Evolutionary conservation across 2,113 vertebrate species (phyloP).

Genomic region (Perognathus longimembris): DNA sequence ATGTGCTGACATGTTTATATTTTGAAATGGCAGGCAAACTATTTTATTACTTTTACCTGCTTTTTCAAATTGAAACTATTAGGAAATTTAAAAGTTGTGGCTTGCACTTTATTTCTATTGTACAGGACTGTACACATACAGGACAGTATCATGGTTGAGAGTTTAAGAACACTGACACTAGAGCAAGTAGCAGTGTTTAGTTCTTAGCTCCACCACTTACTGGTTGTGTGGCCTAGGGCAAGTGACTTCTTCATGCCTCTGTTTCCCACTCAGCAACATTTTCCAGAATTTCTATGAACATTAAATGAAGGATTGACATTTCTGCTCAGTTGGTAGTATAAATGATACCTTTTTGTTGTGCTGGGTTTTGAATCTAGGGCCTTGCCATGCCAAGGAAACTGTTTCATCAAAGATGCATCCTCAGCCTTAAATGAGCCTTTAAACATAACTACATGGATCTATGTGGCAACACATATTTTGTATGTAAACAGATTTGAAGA

Average conservation of each 20-base stretch:
- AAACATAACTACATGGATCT: background rate
- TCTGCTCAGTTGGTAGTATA: background rate
- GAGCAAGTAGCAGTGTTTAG: background rate
- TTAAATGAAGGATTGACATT: background rate
- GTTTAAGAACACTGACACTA: background rate
- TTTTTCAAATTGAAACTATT: background rate
- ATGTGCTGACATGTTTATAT: background rate
- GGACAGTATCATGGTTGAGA: background rate
- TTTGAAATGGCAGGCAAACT: background rate
- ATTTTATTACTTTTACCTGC: background rate
- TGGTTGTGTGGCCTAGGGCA: slow-evolving; percentile 2
- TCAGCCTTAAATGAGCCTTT: background rate
- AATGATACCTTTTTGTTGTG: background rate
- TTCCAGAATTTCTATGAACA: background rate
- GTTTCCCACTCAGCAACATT: slow-evolving; percentile 32
- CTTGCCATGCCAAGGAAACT: too few species aligned
- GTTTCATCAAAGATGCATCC: background rate
- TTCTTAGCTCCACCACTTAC: background rate
- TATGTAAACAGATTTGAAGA: background rate
- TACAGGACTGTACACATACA: background rate
- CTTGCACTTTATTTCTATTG: background rate
- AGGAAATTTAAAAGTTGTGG: background rate
- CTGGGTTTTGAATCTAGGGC: background rate
- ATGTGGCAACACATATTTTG: background rate
- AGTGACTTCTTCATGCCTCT: background rate